These are phyloP conservation scores for Lasioglossum pauxillum DNA, from an alignment of 2,888 invertebrate genomes.

Conservation along the genomic window DNA sequence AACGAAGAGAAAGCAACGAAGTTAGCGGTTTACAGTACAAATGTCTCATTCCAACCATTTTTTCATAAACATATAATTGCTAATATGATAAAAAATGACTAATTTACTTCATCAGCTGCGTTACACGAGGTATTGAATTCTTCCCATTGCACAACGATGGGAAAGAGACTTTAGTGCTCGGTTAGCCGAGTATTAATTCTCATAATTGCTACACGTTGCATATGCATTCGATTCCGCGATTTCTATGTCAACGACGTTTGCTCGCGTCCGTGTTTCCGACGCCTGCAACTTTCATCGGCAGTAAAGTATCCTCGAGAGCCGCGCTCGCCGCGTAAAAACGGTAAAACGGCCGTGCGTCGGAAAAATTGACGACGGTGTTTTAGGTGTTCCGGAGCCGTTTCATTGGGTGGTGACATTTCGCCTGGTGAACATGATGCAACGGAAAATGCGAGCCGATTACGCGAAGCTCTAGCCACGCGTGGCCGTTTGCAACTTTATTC, in stretches of 20 bases:
- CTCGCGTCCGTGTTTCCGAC: neutral
- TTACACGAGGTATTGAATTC: neutral
- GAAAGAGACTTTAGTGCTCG: neutral
- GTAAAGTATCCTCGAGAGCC: neutral
- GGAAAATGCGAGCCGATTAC: slow-evolving; percentile 29
- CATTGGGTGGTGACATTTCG: slow-evolving; percentile 22
- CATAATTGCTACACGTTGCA: slow-evolving; percentile 1
- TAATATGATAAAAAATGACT: neutral
- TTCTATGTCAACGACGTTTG: neutral
- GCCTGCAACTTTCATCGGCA: slow-evolving; percentile 2
- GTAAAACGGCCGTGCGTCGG: neutral
- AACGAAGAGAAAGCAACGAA: neutral
- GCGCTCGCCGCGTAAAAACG: neutral
- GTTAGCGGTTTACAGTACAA: neutral
- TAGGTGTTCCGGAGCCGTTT: slow-evolving; percentile 10
- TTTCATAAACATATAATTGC: neutral
- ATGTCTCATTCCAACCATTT: neutral
- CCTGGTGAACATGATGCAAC: slow-evolving; percentile 23
- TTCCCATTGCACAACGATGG: neutral
- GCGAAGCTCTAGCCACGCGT: slow-evolving; percentile 17
- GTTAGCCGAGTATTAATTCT: neutral
- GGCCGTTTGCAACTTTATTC: slow-evolving; percentile 41
- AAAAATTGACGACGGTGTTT: slow-evolving; percentile 1
- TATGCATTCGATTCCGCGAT: slow-evolving; percentile 1
- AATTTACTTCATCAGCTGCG: neutral